Evolutionary conservation across 1,140 invertebrate species (phyloP), one percentile per base, ranked within the genome.

Genomic region (Drosophila ogumai): DNA sequence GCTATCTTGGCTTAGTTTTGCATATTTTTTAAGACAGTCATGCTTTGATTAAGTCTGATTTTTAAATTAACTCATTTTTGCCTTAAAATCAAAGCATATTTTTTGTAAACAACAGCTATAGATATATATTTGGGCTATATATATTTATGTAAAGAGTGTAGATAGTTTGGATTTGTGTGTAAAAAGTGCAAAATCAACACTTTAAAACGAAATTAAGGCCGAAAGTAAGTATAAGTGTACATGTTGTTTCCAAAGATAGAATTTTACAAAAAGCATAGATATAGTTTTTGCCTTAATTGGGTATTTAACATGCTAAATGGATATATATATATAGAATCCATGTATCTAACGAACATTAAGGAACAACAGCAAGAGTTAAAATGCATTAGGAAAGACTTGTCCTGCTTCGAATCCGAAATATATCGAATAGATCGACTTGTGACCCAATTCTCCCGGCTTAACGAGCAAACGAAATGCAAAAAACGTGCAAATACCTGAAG

Each of bases 401-500:
- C 81, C 81, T 86, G 82, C 44, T 47, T 47, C 17, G 44, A 40
- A 49, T 66, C n/a, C 50, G 15, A 54, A 54, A 55, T 38, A 38
- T 22, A 55, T 58, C 40, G 28, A 50, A 17, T 32, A 7, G 7
- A 22, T 61, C 49, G 64, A 38, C 67, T 80, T 75, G 47, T 58
- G 69, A 69, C 68, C 73, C 69, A 77, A 49, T 54, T 68, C 59
- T 68, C 46, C 55, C 59, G 57, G 64, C 59, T 82, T 74, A 80
- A 54, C 82, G 78, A 86, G 79, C 82, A 79, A 87, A 88, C 85
- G 63, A 90, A 85, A 90, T 79, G 81, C 81, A 84, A 78, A 80
- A 74, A 88, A 81, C 92, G 92, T 92, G 92, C 92, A 92, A 91
- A 92, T 93, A 94, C 96, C 94, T 96, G 96, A 87, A 96, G 93